Conservation (phyloP, 2,113 vertebrate species). For the Labeo rohita region DNA sequence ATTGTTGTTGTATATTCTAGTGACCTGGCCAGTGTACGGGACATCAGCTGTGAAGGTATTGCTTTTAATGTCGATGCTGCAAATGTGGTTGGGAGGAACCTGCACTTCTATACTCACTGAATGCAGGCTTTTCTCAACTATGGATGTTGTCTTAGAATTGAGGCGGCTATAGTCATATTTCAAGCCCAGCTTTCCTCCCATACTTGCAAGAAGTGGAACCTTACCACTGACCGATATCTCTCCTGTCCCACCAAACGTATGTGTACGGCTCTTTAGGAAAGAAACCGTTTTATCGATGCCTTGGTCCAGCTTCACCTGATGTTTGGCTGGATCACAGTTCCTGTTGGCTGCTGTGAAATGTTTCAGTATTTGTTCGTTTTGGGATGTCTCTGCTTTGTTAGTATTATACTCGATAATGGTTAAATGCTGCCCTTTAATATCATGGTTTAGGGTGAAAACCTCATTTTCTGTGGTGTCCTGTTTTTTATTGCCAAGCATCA, state of each 20-base stretch:
- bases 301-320: slow-evolving; percentile 16
- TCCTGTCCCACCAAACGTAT: background rate
- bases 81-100: background rate
- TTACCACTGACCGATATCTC: background rate
- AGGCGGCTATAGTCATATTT: background rate
- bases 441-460: slow-evolving; percentile 8
- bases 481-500: background rate
- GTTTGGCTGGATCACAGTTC: background rate
- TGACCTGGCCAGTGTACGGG: background rate
- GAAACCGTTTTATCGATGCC: background rate
- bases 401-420: background rate
- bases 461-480: background rate
- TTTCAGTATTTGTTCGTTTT: background rate
- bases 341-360: slow-evolving; percentile 4
- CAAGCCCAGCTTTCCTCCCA: background rate
- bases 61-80: background rate
- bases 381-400: background rate
- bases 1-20: slow-evolving; percentile 18
- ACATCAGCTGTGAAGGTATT: background rate
- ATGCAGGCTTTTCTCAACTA: background rate
- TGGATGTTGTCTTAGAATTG: background rate
- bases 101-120: background rate
- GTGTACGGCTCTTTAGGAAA: background rate
- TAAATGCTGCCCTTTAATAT: slow-evolving; percentile 2
- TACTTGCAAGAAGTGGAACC: background rate